Base-by-base conservation (phyloP, 2,113 vertebrate species). In the Erinaceus europaeus region DNA sequence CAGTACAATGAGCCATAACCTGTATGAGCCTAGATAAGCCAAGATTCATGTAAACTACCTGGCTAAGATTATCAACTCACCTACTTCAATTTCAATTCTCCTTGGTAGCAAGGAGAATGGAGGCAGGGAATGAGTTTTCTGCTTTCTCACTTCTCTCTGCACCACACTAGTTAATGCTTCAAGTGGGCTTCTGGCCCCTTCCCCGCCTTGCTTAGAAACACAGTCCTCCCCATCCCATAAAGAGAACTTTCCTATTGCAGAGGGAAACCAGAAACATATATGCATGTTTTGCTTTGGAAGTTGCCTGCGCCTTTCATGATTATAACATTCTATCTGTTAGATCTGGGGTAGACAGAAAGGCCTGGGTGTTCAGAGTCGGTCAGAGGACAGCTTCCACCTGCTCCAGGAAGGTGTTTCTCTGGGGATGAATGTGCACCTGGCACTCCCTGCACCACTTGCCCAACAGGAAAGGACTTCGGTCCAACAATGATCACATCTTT, bases 321-420 rank as follows among this genome's bases (percentile, higher is more conserved):
- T 73, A 7, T 42, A 78, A 71, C 21, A 78, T 59, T 90, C 46
- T 90, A 68, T 73, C 88, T 57, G n/a, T 78, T 91, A 59, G 89
- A 85, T 40, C 59, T 85, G 46, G 1, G 65, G 83, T 78, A n/a
- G n/a, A n/a, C n/a, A n/a, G n/a, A n/a, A n/a, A n/a, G n/a, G n/a
- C n/a, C n/a, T n/a, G n/a, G n/a, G n/a, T n/a, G n/a, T n/a, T n/a
- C n/a, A n/a, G n/a, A n/a, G n/a, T n/a, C n/a, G n/a, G n/a, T n/a
- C n/a, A n/a, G n/a, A n/a, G n/a, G n/a, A n/a, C n/a, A 40, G 78
- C 40, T 88, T 77, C 69, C 48, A 84, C 77, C 64, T 92, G 71
- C 78, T 84, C 21, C 27, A 44, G 38, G 46, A 90, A 67, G 74
- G 9, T 52, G 44, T 78, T 34, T 46, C 52, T 23, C 25, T 71